Base-by-base conservation (phyloP, 2,888 invertebrate genomes). In the Drosophila buzzatii region DNA sequence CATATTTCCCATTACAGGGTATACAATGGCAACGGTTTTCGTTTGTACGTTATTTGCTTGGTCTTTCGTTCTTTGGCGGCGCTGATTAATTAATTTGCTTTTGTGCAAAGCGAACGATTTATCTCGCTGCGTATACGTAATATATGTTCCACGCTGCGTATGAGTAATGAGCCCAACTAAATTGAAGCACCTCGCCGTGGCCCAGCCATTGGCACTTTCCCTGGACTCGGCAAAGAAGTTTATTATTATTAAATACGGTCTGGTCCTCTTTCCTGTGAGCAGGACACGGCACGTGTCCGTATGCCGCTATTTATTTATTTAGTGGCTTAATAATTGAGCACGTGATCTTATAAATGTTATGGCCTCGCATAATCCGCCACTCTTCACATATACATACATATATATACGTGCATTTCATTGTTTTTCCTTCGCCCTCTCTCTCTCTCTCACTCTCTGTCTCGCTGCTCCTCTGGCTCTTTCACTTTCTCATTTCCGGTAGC, bases 261-360 rank as follows among this genome's bases (percentile, higher is more conserved):
- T 18, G 5, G 8, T 41, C n/a, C 2, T 33, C 7, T 18, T 37
- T 57, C 58, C 27, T 27, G 27, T 27, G 27, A 14, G 47, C 45
- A 57, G 68, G 69, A 27, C 60, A 42, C 33, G 73, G 82, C 85
- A 85, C 85, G 89, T 85, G 85, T 87, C 82, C 64, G 73, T 56
- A 79, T 75, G 47, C 69, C 59, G 72, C 74, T 75, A 79, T 88
- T 89, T 90, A 85, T 88, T 85, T 90, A 88, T 87, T 90, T 88
- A 85, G 88, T 88, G 90, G 85, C 90, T 85, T 82, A 90, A 85
- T 85, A 85, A 85, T 88, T 88, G 90, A 79, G 86, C 90, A 85
- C 85, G 90, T 85, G 85, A 85, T 85, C 88, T 79, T 85, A 85
- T 85, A 90, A 90, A 90, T 76, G 74, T 85, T 81, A 85, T 82